A percentile compares a stretch with the other conserved stretches of the same genome.
Evolutionary conservation across 2,113 vertebrate species (phyloP).

Genomic region (Motacilla alba): DNA sequence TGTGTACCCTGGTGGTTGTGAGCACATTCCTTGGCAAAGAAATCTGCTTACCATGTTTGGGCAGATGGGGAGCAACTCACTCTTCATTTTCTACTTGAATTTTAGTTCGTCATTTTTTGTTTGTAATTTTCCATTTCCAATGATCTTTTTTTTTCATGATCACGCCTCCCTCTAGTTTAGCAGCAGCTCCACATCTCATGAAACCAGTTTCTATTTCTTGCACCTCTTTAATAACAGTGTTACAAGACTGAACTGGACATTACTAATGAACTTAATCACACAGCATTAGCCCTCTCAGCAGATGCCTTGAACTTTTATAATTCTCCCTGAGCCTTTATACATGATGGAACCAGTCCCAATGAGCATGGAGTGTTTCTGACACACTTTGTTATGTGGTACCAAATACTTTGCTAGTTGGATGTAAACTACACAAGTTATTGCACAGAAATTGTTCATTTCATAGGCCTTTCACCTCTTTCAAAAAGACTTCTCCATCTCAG

Average conservation of each 20-base stretch:
- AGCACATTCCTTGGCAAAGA: not conserved
- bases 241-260: not conserved
- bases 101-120: not conserved
- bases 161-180: not conserved
- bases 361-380: not conserved
- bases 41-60: not conserved
- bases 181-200: not conserved
- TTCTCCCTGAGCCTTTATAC: not conserved
- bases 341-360: not conserved
- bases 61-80: not conserved
- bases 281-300: not conserved
- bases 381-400: not conserved
- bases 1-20: not conserved
- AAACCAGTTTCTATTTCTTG: not conserved
- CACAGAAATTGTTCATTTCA: not conserved
- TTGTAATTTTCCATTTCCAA: not conserved
- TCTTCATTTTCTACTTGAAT: not conserved
- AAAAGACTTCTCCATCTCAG: not conserved
- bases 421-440: not conserved
- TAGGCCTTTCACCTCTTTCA: not conserved
- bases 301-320: not conserved
- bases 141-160: not conserved
- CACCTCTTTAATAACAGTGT: not conserved
- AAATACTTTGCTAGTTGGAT: not conserved
- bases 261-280: not conserved